Conservation (phyloP, 2,113 vertebrate species). For the Condylura cristata region DNA sequence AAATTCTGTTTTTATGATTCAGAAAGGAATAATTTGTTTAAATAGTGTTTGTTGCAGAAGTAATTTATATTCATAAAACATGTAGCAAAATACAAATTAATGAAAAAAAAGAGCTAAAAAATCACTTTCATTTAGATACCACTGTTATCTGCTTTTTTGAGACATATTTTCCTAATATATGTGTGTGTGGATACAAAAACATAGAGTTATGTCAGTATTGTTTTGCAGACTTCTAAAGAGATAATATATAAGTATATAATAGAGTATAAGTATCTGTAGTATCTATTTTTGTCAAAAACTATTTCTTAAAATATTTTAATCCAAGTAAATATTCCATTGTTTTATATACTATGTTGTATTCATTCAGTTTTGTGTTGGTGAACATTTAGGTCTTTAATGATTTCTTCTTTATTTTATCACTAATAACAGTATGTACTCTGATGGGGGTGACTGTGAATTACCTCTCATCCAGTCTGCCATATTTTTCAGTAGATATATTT, state of each 20-base stretch:
- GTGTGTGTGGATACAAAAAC: background rate
- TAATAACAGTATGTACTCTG: background rate
- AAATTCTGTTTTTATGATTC: background rate
- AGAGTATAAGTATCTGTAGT: background rate
- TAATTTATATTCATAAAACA: background rate
- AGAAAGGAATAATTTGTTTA: background rate
- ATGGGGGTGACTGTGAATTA: background rate
- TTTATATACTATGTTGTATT: background rate
- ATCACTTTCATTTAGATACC: background rate
- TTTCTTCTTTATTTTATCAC: background rate
- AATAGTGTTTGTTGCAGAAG: slow-evolving; percentile 5
- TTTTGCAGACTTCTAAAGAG: background rate
- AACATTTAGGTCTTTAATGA: background rate
- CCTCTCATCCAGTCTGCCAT: background rate
- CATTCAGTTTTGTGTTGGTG: background rate
- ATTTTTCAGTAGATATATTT: background rate
- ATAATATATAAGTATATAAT: background rate
- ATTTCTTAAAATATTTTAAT: slow-evolving; percentile 11
- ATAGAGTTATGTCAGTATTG: background rate
- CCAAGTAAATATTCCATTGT: background rate
- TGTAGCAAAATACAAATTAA: background rate
- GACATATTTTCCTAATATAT: background rate
- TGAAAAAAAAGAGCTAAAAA: background rate
- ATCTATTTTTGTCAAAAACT: background rate
- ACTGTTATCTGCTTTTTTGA: background rate